These are phyloP conservation scores for Blomia tropicalis DNA, from an alignment of 2,888 invertebrate genomes.

Conservation along the genomic window DNA sequence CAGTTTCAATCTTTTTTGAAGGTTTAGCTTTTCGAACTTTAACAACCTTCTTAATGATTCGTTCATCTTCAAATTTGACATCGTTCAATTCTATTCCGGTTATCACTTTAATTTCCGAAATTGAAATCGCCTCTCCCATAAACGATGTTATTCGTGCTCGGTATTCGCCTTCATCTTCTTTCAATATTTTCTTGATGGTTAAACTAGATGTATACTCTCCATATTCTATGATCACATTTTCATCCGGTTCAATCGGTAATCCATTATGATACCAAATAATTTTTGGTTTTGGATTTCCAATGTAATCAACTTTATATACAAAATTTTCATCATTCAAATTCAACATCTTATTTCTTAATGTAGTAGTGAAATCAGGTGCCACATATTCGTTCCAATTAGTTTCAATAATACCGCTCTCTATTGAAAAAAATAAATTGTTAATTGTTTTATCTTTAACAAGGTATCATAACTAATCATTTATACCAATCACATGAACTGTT, in stretches of 20 bases:
- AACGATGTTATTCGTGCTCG: slow-evolving; percentile 79
- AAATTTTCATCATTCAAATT: slow-evolving; percentile 27
- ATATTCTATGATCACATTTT: slow-evolving; percentile 54
- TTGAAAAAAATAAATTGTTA: neutral
- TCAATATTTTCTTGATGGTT: slow-evolving; percentile 52
- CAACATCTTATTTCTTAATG: slow-evolving; percentile 22
- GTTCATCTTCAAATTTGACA: neutral
- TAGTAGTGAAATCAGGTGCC: slow-evolving; percentile 28
- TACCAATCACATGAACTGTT: slow-evolving; percentile 30
- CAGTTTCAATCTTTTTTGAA: slow-evolving; percentile 32
- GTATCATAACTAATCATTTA: neutral
- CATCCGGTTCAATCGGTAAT: slow-evolving; percentile 46
- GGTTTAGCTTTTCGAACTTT: slow-evolving; percentile 6
- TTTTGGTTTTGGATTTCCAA: slow-evolving; percentile 29
- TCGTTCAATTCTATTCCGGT: slow-evolving; percentile 19
- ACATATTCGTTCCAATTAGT: slow-evolving; percentile 10
- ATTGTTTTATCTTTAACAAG: neutral
- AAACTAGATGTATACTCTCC: slow-evolving; percentile 62
- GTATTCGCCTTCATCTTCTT: slow-evolving; percentile 55
- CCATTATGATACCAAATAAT: slow-evolving; percentile 45
- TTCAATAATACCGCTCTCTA: neutral
- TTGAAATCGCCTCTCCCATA: slow-evolving; percentile 70
- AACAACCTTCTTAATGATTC: slow-evolving; percentile 3
- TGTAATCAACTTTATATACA: slow-evolving; percentile 30
- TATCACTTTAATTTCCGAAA: slow-evolving; percentile 47